Percentiles rank a stretch among this genome's conserved stretches.
These are phyloP conservation scores for Morinoia aosen DNA, from an alignment of 2,888 invertebrate genomes.

Conservation along the genomic window DNA sequence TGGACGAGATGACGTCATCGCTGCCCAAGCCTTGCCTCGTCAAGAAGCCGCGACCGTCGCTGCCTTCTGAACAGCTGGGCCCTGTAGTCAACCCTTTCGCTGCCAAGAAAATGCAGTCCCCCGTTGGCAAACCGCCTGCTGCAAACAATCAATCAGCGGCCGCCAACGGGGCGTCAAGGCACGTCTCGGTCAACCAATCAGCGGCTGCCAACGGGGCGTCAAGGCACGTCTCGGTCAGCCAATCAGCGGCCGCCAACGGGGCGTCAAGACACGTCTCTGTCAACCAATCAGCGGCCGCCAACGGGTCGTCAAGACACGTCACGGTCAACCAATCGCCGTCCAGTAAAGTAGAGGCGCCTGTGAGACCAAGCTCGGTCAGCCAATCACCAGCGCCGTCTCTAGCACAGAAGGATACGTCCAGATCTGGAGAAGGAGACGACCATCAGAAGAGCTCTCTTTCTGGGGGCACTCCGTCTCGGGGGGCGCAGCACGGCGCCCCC, in stretches of 20 bases:
- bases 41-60: conserved; percentile 48
- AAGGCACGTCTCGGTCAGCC: not conserved
- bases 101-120: not conserved
- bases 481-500: not conserved
- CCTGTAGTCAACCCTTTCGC: conserved; percentile 57
- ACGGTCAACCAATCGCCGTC: not conserved
- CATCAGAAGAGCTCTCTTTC: not conserved
- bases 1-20: conserved; percentile 72
- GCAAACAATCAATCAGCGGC: not conserved
- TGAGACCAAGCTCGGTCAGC: not conserved
- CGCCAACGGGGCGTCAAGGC: not conserved
- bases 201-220: no score
- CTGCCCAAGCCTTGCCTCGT: conserved; percentile 56
- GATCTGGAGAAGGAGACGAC: not conserved
- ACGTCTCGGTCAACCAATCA: not conserved
- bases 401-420: not conserved
- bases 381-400: not conserved
- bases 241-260: not conserved
- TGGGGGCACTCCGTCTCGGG: not conserved
- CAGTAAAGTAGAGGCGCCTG: not conserved
- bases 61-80: not conserved
- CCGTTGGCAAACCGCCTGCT: no score
- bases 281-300: no score
- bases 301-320: not conserved
- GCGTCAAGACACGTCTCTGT: no score